Evolutionary conservation across 2,888 invertebrate genomes (phyloP).

Genomic region (Synanthedon vespiformis): DNA sequence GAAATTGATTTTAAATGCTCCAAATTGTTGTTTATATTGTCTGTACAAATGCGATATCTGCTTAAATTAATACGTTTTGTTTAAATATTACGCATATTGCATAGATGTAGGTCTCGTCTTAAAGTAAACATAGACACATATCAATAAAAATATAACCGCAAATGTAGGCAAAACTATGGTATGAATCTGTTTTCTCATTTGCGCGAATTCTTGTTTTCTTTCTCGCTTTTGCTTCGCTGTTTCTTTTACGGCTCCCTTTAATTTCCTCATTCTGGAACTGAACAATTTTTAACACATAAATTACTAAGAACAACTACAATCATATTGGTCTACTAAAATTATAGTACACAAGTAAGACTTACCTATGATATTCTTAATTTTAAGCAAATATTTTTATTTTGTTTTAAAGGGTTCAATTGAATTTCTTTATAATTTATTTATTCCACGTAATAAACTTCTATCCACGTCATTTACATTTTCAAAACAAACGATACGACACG

Average conservation of each 20-base stretch:
- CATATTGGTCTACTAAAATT: too few relatives aligned
- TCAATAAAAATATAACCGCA: slow-evolving; percentile 76
- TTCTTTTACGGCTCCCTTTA: slow-evolving; percentile 86
- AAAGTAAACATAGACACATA: slow-evolving; percentile 81
- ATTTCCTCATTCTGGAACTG: slow-evolving; percentile 76
- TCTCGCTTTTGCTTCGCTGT: slow-evolving; percentile 86
- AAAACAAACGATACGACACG: too few relatives aligned
- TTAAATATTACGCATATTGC: slow-evolving; percentile 39
- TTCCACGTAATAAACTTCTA: too few relatives aligned
- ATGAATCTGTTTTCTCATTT: slow-evolving; percentile 82
- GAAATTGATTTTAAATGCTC: background rate
- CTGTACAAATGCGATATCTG: background rate
- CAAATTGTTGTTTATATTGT: background rate
- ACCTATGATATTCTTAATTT: too few relatives aligned
- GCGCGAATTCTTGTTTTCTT: slow-evolving; percentile 85
- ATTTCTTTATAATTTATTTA: too few relatives aligned
- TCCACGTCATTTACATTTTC: too few relatives aligned
- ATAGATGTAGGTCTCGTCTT: slow-evolving; percentile 77
- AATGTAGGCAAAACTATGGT: slow-evolving; percentile 82
- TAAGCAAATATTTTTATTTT: too few relatives aligned
- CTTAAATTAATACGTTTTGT: too few relatives aligned
- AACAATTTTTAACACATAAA: background rate
- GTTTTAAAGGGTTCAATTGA: too few relatives aligned
- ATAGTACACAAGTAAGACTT: too few relatives aligned
- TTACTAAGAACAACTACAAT: background rate